Base-by-base conservation (phyloP, 2,888 invertebrate genomes). In the Clistopyga incitator region DNA sequence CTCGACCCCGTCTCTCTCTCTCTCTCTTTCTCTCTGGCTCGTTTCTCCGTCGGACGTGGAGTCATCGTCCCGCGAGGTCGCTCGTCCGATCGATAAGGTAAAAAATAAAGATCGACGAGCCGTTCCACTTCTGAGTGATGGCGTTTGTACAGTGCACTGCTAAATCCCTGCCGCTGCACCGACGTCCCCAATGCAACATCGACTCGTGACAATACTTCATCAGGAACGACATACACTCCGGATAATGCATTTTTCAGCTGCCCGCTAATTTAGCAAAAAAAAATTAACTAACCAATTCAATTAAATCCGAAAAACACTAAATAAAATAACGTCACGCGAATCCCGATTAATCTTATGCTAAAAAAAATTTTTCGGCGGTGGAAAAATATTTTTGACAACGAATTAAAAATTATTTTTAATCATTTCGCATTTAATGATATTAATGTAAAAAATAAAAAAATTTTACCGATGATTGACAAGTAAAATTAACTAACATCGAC, bases 41-140 rank as follows among this genome's bases (percentile, higher is more conserved):
- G 59, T 34, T 61, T 68, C 67, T 78, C 70, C 54, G 78, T 64
- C 79, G 80, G 54, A 61, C 79, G 29, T 61, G 84, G 84, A 86
- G 88, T 84, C 87, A 84, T 86, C 87, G 85, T 84, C 74, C 85
- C 86, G 84, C 85, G 88, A 88, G 88, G 88, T 90, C 89, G 88
- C 54, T 54, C 70, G 75, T 77, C 71, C 82, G 85, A 86, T 86
- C 86, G 85, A 86, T 86, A 86, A 85, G 82, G 85, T 85, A 81
- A 86, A 85, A 82, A 84, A 74, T 67, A 82, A 80, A 82, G 78
- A 81, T 75, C 64, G 78, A 68, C 71, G 68, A 56, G 56, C 38
- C 50, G 72, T 74, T 59, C 56, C 25, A 74, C 72, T 47, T 45
- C 42, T 11, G 29, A 29, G 59, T 47, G 42, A 20, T 29, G 20